Evolutionary conservation across 1,140 invertebrate species (phyloP), one percentile per base, ranked within the genome.

Genomic region (Zaprionus taronus): DNA sequence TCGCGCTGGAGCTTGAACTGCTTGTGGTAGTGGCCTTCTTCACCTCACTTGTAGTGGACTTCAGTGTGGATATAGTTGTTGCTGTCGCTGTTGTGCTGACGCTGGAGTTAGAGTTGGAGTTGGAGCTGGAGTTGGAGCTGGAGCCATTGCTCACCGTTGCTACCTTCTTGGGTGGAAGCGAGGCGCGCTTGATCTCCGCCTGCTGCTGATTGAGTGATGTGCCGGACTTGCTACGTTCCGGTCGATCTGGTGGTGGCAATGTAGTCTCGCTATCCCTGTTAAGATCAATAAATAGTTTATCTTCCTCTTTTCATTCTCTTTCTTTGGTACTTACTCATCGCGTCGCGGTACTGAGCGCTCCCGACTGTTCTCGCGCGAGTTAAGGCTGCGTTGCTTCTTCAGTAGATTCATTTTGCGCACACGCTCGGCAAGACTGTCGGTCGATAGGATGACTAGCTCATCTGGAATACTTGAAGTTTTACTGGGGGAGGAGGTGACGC

Each of bases 351-450:
- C 70, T 6, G 92, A 92, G 24, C 92, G 78, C 73, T 95, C 94
- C 75, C 93, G 78, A 91, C 94, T 94, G 44, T 93, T 92, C 75
- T 95, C 94, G 72, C 93, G 67, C 81, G 94, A 94, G 44, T 93
- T 93, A 53, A 94, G 93, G 83, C 94, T 94, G 22, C 89, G 91
- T 65, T 92, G 91, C 41, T 93, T 92, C 90, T 95, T 95, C 17
- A 95, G 92, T 66, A 94, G 89, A 85, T 95, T 94, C 94, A 95
- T 95, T 94, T 95, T 95, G 79, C 94, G 93, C 56, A 95, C 94
- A 79, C 94, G 93, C 92, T 95, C 94, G 34, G 94, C 94, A 58
- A 95, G 92, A 70, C 94, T 95, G 92, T 95, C 94, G 80, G 93
- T 94, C 77, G 94, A 94, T 77, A 92, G 94, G 80, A 95, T 95